Base-by-base conservation (phyloP, 2,888 invertebrate genomes). In the Cheilosia urbana region DNA sequence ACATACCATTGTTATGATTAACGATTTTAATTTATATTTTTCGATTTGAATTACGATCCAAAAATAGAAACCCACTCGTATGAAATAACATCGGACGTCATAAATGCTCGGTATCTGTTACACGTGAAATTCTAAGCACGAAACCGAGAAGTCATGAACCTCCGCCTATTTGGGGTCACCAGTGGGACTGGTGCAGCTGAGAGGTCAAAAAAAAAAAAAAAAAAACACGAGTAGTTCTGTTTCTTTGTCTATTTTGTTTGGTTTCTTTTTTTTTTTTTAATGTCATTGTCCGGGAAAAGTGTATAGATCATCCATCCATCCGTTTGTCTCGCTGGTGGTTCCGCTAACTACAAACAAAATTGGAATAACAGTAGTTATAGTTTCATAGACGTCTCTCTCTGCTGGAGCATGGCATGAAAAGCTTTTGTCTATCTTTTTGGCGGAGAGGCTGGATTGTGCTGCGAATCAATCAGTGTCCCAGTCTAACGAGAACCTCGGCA, bases 1-100 rank as follows among this genome's bases (percentile, higher is more conserved):
- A 84, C 71, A 84, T 84, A 45, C 75, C 75, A 84, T 80, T 84
- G 84, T 76, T 77, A 55, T 81, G 76, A 85, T 85, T 85, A 85
- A 81, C 76, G 72, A 81, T 81, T 80, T 37, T 57, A 68, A 55
- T 27, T 24, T 45, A 55, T 57, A 53, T 62, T 76, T 62, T 53
- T 75, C 13, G 27, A 68, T 66, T 83, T 66, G 37, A 73, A 78
- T 78, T 85, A 77, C 68, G 45, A 63, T 63, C 45, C 53, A 55
- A 76, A 81, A 85, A 85, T 77, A 76, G 85, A 85, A 76, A 72
- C 27, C 60, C 4, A 58, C n/a, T 49, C 72, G 65, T 58, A 47
- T 65, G 37, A 49, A 49, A 58, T 71, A 71, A 71, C 66, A 83
- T 68, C 51, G 62, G 47, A 51, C 72, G 71, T 68, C 79, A 79